Percentiles rank a stretch among this genome's conserved stretches.
These are phyloP conservation scores for Acanthococcus lagerstroemiae DNA, from an alignment of 2,888 invertebrate genomes.

Conservation along the genomic window DNA sequence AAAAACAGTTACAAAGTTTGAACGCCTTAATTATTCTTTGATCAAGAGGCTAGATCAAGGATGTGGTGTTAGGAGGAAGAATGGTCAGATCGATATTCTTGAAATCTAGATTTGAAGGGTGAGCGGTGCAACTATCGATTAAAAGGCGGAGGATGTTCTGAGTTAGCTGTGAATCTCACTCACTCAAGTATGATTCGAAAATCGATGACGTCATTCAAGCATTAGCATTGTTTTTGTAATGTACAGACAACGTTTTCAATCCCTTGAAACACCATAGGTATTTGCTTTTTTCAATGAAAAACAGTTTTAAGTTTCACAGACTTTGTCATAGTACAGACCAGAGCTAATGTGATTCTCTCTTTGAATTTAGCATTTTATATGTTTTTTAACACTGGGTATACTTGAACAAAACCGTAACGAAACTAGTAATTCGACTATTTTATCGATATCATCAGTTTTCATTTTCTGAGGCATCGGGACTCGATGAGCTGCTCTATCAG, in stretches of 20 bases:
- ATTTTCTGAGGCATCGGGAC: no score
- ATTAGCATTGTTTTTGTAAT: constrained; percentile 3
- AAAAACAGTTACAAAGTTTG: no score
- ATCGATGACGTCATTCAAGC: constrained; percentile 21
- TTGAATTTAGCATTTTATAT: no score
- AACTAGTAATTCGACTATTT: no score
- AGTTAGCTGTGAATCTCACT: constrained; percentile 2
- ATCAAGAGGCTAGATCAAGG: constrained; percentile 10
- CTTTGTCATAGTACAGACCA: constrained; percentile 7
- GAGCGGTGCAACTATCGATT: constrained; percentile 15
- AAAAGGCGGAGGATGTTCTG: constrained; percentile 4
- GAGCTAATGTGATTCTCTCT: constrained; percentile 14
- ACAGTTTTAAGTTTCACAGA: constrained; percentile 7
- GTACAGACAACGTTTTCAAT: constrained; percentile 27
- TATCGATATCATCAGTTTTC: no score
- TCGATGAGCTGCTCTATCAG: no score
- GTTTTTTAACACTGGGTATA: no score
- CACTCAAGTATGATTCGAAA: constrained; percentile 9
- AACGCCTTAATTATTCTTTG: constrained; percentile 14
- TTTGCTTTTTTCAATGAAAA: constrained; percentile 29
- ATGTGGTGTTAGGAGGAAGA: constrained; percentile 10
- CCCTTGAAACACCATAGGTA: constrained; percentile 39
- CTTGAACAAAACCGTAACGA: no score
- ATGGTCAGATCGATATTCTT: constrained; percentile 19
- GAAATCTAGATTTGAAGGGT: no score